Percentiles rank a stretch among this genome's conserved stretches.
Evolutionary conservation across 2,797 vertebrate species (phyloP).

Genomic region (Rhabdomys pumilio): DNA sequence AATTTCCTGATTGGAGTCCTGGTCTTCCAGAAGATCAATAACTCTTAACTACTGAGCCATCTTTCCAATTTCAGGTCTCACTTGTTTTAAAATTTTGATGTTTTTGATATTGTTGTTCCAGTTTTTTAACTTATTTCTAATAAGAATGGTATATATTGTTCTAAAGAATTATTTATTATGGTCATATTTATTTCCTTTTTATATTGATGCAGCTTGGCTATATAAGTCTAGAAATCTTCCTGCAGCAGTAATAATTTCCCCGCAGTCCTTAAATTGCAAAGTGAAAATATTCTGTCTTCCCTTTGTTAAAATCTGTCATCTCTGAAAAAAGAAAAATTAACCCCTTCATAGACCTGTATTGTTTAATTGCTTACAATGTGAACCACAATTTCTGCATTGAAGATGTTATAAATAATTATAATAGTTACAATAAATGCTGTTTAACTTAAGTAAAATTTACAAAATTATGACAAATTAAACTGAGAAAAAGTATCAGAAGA

Average conservation of each 20-base stretch:
- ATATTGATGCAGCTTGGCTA: constrained; percentile 31
- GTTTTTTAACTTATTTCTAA: constrained; percentile 24
- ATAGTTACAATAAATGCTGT: constrained; percentile 24
- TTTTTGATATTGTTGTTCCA: background rate
- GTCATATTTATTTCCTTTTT: constrained; percentile 20
- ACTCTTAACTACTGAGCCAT: background rate
- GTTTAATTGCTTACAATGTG: constrained; percentile 13
- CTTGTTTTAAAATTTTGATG: background rate
- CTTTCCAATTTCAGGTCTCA: background rate
- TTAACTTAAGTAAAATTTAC: constrained; percentile 64
- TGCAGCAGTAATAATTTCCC: background rate
- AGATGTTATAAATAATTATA: background rate
- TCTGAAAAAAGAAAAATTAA: constrained; percentile 67
- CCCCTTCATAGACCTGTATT: constrained; percentile 15
- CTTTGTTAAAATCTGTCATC: constrained; percentile 63
- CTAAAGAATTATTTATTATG: constrained; percentile 25
- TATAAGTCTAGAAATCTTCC: background rate
- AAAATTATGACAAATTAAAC: constrained; percentile 40
- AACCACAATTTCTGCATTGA: constrained; percentile 50
- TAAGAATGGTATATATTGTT: background rate
- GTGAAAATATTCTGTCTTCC: constrained; percentile 18
- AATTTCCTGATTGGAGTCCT: no score
- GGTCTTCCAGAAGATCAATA: background rate
- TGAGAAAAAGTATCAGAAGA: constrained; percentile 21
- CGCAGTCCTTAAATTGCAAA: constrained; percentile 32